A percentile compares a stretch with the other conserved stretches of the same genome.
phyloP scores from a whole-genome alignment of 1,140 invertebrate genomes.

The Pogonomyrmex barbatus region DNA sequence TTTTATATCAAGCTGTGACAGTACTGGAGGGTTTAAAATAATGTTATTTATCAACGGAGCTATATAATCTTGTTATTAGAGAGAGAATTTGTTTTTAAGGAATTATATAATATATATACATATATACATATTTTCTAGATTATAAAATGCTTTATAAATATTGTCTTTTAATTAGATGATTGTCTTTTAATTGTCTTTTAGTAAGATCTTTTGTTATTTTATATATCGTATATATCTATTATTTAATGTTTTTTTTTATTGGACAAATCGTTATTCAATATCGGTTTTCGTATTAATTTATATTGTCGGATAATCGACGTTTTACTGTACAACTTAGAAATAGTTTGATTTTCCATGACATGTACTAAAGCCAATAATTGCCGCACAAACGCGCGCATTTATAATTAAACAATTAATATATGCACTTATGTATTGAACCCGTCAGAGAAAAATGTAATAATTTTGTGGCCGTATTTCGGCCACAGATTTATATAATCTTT shows the following conservation, averaged over 20 bases:
- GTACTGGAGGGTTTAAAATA: slow-evolving; percentile 41
- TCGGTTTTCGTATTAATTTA: slow-evolving; percentile 32
- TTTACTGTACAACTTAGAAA: slow-evolving; percentile 45
- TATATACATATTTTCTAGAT: slow-evolving; percentile 5
- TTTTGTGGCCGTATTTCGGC: slow-evolving; percentile 3
- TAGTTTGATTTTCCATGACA: slow-evolving; percentile 47
- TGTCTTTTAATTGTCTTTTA: neutral
- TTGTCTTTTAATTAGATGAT: neutral
- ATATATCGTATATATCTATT: slow-evolving; percentile 17
- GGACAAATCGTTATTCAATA: slow-evolving; percentile 1
- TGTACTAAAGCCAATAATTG: slow-evolving; percentile 40
- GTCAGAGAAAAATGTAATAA: slow-evolving; percentile 35
- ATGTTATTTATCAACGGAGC: slow-evolving; percentile 52
- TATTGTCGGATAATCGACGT: slow-evolving; percentile 46
- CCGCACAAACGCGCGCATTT: slow-evolving; percentile 44
- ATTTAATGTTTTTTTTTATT: slow-evolving; percentile 44
- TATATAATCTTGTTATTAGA: slow-evolving; percentile 50
- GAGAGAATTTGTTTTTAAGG: slow-evolving; percentile 57
- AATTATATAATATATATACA: neutral
- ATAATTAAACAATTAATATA: slow-evolving; percentile 45
- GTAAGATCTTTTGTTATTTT: neutral
- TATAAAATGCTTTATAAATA: slow-evolving; percentile 10
- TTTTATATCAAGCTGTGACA: slow-evolving; percentile 9
- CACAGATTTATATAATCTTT: slow-evolving; percentile 31
- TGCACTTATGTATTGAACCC: slow-evolving; percentile 3